These are phyloP conservation scores for Vimba vimba DNA, from an alignment of 2,113 vertebrate genomes.

Conservation along the genomic window DNA sequence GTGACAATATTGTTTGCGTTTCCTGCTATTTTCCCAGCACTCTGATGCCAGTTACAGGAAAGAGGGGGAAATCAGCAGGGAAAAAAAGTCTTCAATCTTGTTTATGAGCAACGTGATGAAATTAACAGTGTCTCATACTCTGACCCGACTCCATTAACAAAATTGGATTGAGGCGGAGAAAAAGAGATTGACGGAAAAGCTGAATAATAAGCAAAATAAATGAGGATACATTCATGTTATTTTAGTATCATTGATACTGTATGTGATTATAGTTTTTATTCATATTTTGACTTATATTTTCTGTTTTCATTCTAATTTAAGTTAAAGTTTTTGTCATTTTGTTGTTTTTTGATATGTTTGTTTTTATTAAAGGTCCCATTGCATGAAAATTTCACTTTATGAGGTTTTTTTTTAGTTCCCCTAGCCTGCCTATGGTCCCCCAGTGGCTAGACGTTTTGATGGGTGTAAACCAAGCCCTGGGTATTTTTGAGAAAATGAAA, in stretches of 20 bases:
- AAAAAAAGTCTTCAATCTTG: constrained; percentile 44
- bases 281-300: background rate
- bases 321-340: too few species aligned
- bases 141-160: constrained; percentile 47
- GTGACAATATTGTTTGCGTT: background rate
- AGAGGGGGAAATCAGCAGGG: background rate
- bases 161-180: constrained; percentile 48
- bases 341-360: too few species aligned
- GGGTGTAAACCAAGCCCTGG: too few species aligned
- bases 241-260: background rate
- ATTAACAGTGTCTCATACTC: constrained; percentile 39
- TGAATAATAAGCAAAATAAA: background rate
- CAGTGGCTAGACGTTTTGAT: too few species aligned
- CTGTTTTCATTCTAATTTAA: background rate
- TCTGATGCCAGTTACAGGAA: constrained; percentile 25
- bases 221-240: background rate
- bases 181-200: constrained; percentile 28
- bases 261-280: background rate
- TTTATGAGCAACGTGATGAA: constrained; percentile 48
- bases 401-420: too few species aligned
- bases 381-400: too few species aligned
- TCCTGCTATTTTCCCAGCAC: constrained; percentile 27
- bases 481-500: too few species aligned
- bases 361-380: too few species aligned
- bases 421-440: too few species aligned